Percentiles rank a stretch among this genome's conserved stretches.
phyloP scores from a whole-genome alignment of 1,140 invertebrate genomes.

The Phthorimaea operculella region DNA sequence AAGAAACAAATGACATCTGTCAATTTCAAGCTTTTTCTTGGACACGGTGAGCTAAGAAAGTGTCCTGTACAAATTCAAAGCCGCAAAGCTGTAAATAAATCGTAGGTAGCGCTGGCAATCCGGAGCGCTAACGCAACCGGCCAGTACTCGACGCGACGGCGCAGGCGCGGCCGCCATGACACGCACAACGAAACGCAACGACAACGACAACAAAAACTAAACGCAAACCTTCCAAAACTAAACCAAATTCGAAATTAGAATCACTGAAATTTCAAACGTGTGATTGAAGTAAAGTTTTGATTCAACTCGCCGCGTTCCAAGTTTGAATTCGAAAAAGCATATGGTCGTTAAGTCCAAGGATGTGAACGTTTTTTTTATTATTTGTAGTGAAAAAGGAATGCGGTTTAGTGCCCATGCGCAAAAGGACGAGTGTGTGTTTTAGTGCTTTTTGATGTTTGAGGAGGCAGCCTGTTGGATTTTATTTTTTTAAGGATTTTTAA shows the following conservation, averaged over 20 bases:
- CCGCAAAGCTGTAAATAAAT: too few relatives aligned
- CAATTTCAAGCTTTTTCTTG: too few relatives aligned
- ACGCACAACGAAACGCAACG: conserved; percentile 49
- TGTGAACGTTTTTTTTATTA: conserved; percentile 41
- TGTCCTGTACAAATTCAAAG: too few relatives aligned
- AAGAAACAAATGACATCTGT: too few relatives aligned
- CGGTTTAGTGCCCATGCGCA: conserved; percentile 40
- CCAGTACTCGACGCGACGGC: conserved; percentile 36
- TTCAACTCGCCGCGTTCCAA: not conserved
- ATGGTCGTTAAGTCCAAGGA: conserved; percentile 37
- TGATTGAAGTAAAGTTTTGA: not conserved
- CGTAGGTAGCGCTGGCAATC: not conserved
- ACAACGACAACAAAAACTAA: conserved; percentile 21
- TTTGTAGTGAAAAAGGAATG: conserved; percentile 37
- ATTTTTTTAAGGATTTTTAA: conserved; percentile 30
- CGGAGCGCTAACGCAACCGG: conserved; percentile 23
- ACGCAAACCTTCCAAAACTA: conserved; percentile 17
- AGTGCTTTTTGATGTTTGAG: conserved; percentile 22
- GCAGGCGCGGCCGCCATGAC: conserved; percentile 56
- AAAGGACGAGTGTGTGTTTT: conserved; percentile 41
- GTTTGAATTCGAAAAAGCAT: conserved; percentile 25
- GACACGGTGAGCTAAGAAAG: too few relatives aligned
- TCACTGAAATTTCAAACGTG: not conserved
- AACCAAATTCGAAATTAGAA: not conserved
- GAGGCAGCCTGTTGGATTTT: conserved; percentile 28